These are phyloP conservation scores for Idaea aversata DNA, from an alignment of 2,888 invertebrate species.

Conservation along the genomic window DNA sequence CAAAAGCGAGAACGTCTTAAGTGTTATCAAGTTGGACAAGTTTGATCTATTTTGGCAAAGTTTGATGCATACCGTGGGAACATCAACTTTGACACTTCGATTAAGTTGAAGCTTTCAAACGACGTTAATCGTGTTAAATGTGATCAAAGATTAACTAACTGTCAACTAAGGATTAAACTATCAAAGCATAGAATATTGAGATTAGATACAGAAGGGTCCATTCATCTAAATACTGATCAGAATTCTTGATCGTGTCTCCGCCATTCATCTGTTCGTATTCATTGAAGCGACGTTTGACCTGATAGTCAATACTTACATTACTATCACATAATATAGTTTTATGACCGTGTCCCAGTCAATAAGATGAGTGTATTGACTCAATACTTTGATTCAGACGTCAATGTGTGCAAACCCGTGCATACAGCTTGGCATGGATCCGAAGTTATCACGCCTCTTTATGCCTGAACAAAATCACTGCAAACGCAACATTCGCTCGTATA, in stretches of 20 bases:
- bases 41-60: constrained; percentile 32
- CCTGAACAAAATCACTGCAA: too few species aligned
- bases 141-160: background rate
- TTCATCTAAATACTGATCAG: background rate
- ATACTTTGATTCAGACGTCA: too few species aligned
- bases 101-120: background rate
- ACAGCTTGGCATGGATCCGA: too few species aligned
- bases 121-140: background rate
- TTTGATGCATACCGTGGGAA: constrained; percentile 14
- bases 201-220: background rate
- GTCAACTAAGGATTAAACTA: background rate
- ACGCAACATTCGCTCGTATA: constrained; percentile 7
- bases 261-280: constrained; percentile 1
- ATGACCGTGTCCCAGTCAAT: constrained; percentile 7
- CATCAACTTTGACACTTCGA: background rate
- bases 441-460: too few species aligned
- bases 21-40: constrained; percentile 25
- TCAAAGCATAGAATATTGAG: background rate
- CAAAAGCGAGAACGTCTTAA: constrained; percentile 3
- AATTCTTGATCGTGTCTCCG: background rate
- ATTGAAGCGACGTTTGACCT: constrained; percentile 11
- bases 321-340: background rate
- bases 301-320: background rate
- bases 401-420: too few species aligned
- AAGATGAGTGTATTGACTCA: too few species aligned